These are phyloP conservation scores for Chaetogeoica ovagalla DNA, from an alignment of 2,888 invertebrate genomes.

Conservation along the genomic window DNA sequence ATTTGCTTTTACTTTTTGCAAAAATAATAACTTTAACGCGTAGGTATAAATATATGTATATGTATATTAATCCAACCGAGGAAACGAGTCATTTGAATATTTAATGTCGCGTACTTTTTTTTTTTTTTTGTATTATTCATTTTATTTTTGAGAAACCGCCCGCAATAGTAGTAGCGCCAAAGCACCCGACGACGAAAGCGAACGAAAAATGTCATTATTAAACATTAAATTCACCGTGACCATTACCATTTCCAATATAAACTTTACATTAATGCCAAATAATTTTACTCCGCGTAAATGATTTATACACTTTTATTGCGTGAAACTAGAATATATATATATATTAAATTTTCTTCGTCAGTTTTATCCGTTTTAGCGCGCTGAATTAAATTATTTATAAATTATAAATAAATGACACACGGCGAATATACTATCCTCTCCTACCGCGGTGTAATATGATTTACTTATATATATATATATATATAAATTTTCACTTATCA, in stretches of 20 bases:
- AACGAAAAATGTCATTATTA: conserved; percentile 47
- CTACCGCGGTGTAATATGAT: not conserved
- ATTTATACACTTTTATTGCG: conserved; percentile 42
- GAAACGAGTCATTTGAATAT: conserved; percentile 20
- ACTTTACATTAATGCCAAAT: conserved; percentile 39
- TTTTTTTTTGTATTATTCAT: not conserved
- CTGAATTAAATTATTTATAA: conserved; percentile 34
- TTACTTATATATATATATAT: not conserved
- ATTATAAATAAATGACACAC: conserved; percentile 11
- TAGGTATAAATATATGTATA: not conserved
- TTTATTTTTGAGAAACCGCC: conserved; percentile 9
- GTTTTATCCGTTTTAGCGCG: conserved; percentile 24
- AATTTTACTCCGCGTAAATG: conserved; percentile 37
- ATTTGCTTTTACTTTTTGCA: not conserved
- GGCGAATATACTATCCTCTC: not conserved
- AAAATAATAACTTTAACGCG: not conserved
- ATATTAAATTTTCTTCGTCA: conserved; percentile 17
- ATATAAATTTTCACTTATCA: conserved; percentile 8
- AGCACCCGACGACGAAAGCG: not conserved
- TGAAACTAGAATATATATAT: conserved; percentile 16
- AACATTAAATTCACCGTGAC: conserved; percentile 46
- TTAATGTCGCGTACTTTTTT: conserved; percentile 22
- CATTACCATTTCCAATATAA: conserved; percentile 49
- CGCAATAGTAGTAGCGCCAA: not conserved
- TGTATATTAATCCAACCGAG: conserved; percentile 11